Evolutionary conservation across 1,140 invertebrate species (phyloP), one percentile per base, ranked within the genome.

Genomic region (Dermatophagoides farinae): DNA sequence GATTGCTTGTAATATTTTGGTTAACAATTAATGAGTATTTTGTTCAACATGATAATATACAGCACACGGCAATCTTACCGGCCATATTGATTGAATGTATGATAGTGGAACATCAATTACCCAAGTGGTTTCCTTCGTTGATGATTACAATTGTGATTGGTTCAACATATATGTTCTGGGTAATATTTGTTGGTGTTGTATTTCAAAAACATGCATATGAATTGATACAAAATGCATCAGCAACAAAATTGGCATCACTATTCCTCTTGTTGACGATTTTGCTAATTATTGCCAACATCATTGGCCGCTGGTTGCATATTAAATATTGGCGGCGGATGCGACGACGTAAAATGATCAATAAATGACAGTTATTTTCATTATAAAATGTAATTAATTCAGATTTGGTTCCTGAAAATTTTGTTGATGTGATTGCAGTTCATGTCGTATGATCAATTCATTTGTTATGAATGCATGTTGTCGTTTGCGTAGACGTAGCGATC

Each of bases 391-490:
- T 31, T 31, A 31, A 31, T 31, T 31, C 8, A 8, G 2, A 31
- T 31, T 31, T 31, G 2, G 31, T 31, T 31, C 8, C 31, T 31
- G 31, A 4, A 31, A 8, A 31, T 31, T 31, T 31, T 31, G 31
- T 31, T 31, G 31, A 4, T 31, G 31, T 31, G 31, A 31, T 31
- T 31, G 31, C 5, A 82, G 75, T 71, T 88, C 85, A 66, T 84
- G 81, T 64, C 81, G 81, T 63, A 91, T 85, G 61, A 91, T 87
- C 66, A 90, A 83, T 71, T 88, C 85, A 73, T 88, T 90, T 58
- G 86, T 88, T 61, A 91, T 77, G 72, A 86, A 88, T 6, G 82
- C 79, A 73, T 91, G 88, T 62, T 85, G 77, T 37, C 86, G 77
- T 66, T 89, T 88, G 70, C 82, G 79, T 68, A 87, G 82, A 61